Evolutionary conservation across 2,888 invertebrate species (phyloP), one percentile per base, ranked within the genome.

Genomic region (Harpalus rubripes): DNA sequence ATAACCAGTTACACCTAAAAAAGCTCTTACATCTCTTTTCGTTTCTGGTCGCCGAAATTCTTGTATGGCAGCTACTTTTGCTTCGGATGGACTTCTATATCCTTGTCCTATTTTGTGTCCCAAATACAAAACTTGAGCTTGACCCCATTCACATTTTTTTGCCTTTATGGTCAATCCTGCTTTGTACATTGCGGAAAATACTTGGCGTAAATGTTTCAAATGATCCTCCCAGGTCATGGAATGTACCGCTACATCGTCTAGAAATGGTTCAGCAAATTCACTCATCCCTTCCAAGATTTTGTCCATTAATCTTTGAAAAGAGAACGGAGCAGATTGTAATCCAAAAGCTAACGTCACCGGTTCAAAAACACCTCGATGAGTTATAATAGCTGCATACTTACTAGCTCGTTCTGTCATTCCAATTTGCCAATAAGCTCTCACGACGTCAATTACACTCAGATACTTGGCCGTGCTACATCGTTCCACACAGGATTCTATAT

Each of bases 371-470:
- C 22, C 22, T 22, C 22, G 22, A 22, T 22, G 22, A 22, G 22
- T 22, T 22, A 22, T 22, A 22, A 22, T 22, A 22, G 22, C 22
- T 22, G 22, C 22, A 22, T 22, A 79, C 32, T 59, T 58, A 26
- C 79, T 79, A 4, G 79, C 79, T 15, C 32, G 10, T 12, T 79
- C 16, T 5, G 61, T 79, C 79, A 79, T 79, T 8, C 32, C 32
- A 59, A 79, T 79, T 59, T 79, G 79, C 79, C 79, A 79, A 59
- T 79, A 79, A 4, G 26, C 79, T 59, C 59, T 22, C 8, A 79
- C 79, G 3, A 79, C 59, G 15, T 79, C 79, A 32, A 79, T 79
- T 16, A 26, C 12, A 59, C 32, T 59, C n/a, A 79, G 32, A 79
- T 59, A 59, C 26, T 59, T 79, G 1, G 59, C 79, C 12, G 10